Evolutionary conservation across 2,113 vertebrate species (phyloP), one percentile per base, ranked within the genome.

Genomic region (Pterocles burchelli): DNA sequence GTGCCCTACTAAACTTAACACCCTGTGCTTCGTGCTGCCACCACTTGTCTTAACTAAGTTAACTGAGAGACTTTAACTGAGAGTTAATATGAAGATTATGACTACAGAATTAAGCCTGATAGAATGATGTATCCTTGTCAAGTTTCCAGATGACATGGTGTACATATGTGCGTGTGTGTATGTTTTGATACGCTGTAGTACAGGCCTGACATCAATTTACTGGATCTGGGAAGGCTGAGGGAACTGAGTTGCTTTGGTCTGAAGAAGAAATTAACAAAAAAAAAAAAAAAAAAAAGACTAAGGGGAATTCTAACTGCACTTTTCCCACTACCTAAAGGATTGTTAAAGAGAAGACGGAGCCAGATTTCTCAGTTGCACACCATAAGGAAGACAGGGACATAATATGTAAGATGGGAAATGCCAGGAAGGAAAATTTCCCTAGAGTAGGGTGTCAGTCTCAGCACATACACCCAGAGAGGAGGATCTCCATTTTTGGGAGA

Each of bases 111-210:
- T 63, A 52, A 67, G 38, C 33, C 49, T 52, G 78, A 58, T 18
- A 21, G 34, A 52, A 51, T 20, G 33, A 83, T 6, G 19, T 59
- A 29, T 25, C 52, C 19, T 21, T 33, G 21, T 17, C 57, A 81
- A n/a, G 22, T 61, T 77, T 82, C 16, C 52, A 61, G 38, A n/a
- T 55, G 22, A 90, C 14, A 15, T 2, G 17, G 41, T 16, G 12
- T 25, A 49, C 9, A 4, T 17, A 28, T 7, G 25, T 22, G 6
- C 1, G 2, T 4, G 2, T 11, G 5, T 52, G 43, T 54, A n/a
- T 74, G 49, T 59, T 79, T 54, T 52, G 36, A 46, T 22, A 65
- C 0, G 3, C 33, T 71, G 45, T 31, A 57, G 22, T 29, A 63
- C 28, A 58, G 63, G 49, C 43, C 36, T 58, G 22, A 67, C 43